These are phyloP conservation scores for Calidris pygmaea DNA, from an alignment of 2,113 vertebrate species.

Conservation along the genomic window DNA sequence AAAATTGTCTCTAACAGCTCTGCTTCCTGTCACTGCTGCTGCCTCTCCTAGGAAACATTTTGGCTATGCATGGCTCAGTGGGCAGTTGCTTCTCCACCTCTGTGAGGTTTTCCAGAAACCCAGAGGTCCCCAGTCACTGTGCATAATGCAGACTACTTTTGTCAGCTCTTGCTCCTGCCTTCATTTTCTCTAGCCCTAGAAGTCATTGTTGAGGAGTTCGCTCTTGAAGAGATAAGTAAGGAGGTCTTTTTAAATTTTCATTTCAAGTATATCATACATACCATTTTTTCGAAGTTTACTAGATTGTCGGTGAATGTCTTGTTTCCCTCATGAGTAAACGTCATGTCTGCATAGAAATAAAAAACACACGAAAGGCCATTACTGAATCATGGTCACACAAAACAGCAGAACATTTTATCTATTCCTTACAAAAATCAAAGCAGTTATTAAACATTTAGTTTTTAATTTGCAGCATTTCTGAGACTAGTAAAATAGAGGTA, in stretches of 20 bases:
- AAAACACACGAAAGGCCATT: conserved; percentile 57
- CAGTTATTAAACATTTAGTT: conserved; percentile 46
- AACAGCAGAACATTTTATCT: conserved; percentile 43
- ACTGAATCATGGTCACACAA: conserved; percentile 46
- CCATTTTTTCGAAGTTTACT: conserved; percentile 99
- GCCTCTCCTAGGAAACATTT: conserved; percentile 22
- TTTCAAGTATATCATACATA: conserved; percentile 70
- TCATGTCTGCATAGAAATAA: conserved; percentile 88
- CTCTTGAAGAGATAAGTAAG: not conserved
- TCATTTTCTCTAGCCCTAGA: not conserved
- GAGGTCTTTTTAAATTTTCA: conserved; percentile 11
- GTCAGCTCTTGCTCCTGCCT: not conserved
- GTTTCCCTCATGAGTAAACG: conserved; percentile 98
- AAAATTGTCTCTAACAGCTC: not conserved
- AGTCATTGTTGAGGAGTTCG: not conserved
- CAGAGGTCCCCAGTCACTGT: not conserved
- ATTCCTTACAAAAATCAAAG: conserved; percentile 50
- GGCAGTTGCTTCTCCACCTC: not conserved
- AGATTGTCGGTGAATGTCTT: conserved; percentile 94
- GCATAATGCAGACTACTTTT: not conserved
- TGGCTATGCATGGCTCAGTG: not conserved
- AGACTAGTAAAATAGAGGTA: conserved; percentile 62
- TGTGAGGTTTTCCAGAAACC: conserved; percentile 15
- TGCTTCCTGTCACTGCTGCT: conserved; percentile 5
- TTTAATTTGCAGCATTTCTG: conserved; percentile 63